Base-by-base conservation (phyloP, 2,113 vertebrate species). In the Sturnira hondurensis region DNA sequence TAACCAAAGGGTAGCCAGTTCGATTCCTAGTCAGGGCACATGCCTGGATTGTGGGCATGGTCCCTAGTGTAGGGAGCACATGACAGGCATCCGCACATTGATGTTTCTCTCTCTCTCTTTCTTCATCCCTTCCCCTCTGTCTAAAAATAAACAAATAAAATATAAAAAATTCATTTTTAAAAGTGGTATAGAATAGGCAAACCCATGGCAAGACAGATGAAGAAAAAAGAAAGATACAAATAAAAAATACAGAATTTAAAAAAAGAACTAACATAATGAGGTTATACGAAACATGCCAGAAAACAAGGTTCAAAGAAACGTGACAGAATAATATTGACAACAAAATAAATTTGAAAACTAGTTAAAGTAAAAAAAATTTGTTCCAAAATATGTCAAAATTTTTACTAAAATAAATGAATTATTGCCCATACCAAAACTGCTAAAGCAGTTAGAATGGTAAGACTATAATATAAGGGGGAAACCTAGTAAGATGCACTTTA, bases 381-480 rank as follows among this genome's bases (percentile, higher is more conserved):
- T 73, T 80, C 19, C 43, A 85, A 93, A 89, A 87, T 41, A 82
- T 70, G 24, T 45, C 33, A 76, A 89, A 70, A 78, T n/a, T 71
- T 6, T 17, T 45, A 63, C 26, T 26, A 85, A 36, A 84, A 78
- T 41, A 71, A 78, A 77, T 45, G 22, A 77, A 93, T 14, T 31
- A 11, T 89, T 84, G 78, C 52, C 52, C 36, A 63, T 38, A 36
- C 12, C 5, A 54, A 77, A 84, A 54, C 54, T 26, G 24, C 17
- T 36, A 50, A 88, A 68, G 78, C 14, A 58, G 20, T 54, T 63
- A 50, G 61, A 77, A 70, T 50, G 10, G n/a, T 38, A 88, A 84
- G 41, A 89, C 68, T 83, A 38, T 74, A 74, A 63, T 52, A 65
- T 74, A 26, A 91, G 24, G 54, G 17, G 4, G 12, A 81, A 36